These are phyloP conservation scores for Exaiptasia diaphana DNA, from an alignment of 64 coral and sea anemone genomes.

Conservation along the genomic window DNA sequence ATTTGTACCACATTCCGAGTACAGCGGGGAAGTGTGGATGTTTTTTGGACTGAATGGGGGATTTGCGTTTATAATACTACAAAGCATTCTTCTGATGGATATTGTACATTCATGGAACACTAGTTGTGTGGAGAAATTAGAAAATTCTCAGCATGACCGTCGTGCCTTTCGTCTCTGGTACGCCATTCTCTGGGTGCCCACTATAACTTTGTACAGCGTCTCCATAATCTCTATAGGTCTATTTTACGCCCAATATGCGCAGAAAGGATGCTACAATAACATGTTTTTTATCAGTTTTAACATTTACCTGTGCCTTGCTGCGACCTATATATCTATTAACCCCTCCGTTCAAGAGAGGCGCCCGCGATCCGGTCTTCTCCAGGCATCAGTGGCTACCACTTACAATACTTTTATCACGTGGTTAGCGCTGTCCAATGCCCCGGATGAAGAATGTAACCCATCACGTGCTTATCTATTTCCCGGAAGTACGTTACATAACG, in stretches of 20 bases:
- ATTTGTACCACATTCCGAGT: conserved; percentile 85
- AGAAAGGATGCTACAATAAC: conserved; percentile 74
- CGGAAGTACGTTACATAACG: conserved; percentile 73
- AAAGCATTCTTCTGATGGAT: conserved; percentile 81
- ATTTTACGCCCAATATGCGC: conserved; percentile 68
- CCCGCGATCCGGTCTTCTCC: conserved; percentile 80
- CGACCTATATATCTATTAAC: conserved; percentile 84
- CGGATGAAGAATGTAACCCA: conserved; percentile 79
- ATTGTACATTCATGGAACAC: conserved; percentile 75
- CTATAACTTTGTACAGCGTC: conserved; percentile 68
- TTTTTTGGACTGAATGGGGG: conserved; percentile 94
- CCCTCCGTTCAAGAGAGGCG: conserved; percentile 74
- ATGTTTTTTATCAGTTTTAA: conserved; percentile 94
- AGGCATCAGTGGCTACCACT: conserved; percentile 81
- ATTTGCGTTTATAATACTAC: conserved; percentile 87
- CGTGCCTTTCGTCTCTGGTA: conserved; percentile 58
- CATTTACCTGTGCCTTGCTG: conserved; percentile 75
- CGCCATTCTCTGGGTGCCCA: conserved; percentile 69
- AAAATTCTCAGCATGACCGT: conserved; percentile 19
- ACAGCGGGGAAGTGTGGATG: conserved; percentile 90
- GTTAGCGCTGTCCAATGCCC: conserved; percentile 85
- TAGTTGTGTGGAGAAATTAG: conserved; percentile 64
- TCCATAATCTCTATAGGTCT: conserved; percentile 65
- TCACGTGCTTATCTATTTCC: conserved; percentile 73
- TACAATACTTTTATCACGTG: conserved; percentile 92